Evolutionary conservation across 2,797 vertebrate genomes (phyloP).

Genomic region (Euphonia xanthogaster): DNA sequence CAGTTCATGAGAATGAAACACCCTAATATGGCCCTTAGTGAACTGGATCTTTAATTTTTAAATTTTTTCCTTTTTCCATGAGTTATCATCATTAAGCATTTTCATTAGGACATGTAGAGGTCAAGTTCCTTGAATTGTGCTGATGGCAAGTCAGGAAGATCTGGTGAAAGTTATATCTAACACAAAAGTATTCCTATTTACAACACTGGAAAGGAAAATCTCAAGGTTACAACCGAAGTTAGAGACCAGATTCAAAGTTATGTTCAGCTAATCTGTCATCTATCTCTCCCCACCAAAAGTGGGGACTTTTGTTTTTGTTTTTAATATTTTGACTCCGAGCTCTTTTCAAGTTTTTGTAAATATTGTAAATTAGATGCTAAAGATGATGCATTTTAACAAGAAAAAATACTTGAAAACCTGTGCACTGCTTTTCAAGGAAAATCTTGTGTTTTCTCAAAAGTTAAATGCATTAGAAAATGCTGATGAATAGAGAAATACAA

Average conservation of each 20-base stretch:
- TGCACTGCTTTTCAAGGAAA: not conserved
- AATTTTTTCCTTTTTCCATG: not conserved
- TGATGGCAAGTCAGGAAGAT: not conserved
- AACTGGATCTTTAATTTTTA: not conserved
- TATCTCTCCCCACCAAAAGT: not conserved
- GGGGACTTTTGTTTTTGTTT: not conserved
- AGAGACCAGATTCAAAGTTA: not conserved
- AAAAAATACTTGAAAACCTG: not conserved
- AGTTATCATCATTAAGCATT: not conserved
- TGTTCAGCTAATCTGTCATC: not conserved
- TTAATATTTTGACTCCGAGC: not conserved
- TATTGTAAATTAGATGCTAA: not conserved
- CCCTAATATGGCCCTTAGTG: not conserved
- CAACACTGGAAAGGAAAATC: not conserved
- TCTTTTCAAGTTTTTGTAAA: not conserved
- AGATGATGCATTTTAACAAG: not conserved
- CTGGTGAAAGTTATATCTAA: not conserved
- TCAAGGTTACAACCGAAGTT: not conserved
- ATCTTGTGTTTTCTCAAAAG: not conserved
- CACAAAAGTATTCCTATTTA: not conserved
- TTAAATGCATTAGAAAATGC: not conserved
- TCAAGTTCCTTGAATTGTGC: not conserved
- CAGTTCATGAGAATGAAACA: not conserved
- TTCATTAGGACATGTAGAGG: not conserved
- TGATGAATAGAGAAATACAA: not conserved